Evolutionary conservation across 2,888 invertebrate species (phyloP), one percentile per base, ranked within the genome.

Genomic region (Pseudococcus jackbeardsleyi): DNA sequence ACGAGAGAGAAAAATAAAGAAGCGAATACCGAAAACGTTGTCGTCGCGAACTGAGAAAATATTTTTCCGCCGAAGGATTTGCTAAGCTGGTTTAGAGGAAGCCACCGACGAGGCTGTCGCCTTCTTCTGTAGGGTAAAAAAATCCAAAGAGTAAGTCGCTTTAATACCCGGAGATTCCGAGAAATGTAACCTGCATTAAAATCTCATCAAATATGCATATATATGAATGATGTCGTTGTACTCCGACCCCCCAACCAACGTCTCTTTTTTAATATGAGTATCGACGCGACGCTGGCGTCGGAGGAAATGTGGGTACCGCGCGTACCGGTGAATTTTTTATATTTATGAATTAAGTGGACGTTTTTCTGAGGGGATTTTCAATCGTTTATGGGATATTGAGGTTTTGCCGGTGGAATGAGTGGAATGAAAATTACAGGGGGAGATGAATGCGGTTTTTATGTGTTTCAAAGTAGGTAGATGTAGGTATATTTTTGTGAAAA

Each of bases 101-200:
- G 64, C 64, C 19, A 64, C 19, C 22, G 19, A 64, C 64, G 7
- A 64, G 19, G 22, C 8, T 8, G 15, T 1, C 9, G 42, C 42
- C 42, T 42, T 42, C 42, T 42, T 42, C 42, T 11, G 68, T 26
- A 1, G 26, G 54, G 54, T 17, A n/a, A 54, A 12, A 68, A 68
- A 68, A 26, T 26, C 68, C 68, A 12, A 26, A 68, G 22, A 22
- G 68, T 68, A 68, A 68, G 68, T 68, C 9, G 22, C 68, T 68
- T 68, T 68, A 68, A 68, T 68, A 68, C 68, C 68, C 12, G 22
- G 22, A 68, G 68, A 68, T 68, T 68, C 68, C 26, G 11, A 68
- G 68, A 68, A 68, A 68, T 68, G 68, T 68, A 68, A 68, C 68
- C 68, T 68, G 68, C 68, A 68, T 68, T 68, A 68, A 68, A 68